These are phyloP conservation scores for Psittacus erithacus DNA, from an alignment of 2,113 vertebrate genomes.

Conservation along the genomic window DNA sequence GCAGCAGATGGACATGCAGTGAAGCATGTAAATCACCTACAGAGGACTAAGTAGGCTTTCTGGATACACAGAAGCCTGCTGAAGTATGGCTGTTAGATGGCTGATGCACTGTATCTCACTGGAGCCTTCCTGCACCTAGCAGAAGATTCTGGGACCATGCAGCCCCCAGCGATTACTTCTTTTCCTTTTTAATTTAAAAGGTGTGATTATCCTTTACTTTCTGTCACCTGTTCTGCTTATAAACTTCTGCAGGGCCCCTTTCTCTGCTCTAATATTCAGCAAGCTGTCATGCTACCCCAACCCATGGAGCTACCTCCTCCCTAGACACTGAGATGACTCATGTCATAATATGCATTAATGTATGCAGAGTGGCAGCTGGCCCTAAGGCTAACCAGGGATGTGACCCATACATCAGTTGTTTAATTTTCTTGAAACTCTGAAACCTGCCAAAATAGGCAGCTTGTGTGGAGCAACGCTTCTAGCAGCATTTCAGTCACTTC, in stretches of 20 bases:
- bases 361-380: conserved; percentile 32
- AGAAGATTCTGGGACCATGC: not conserved
- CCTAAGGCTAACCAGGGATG: not conserved
- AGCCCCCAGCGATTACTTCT: not conserved
- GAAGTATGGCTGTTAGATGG: not conserved
- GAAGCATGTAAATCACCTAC: not conserved
- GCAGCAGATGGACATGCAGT: conserved; percentile 1
- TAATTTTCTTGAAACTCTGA: conserved; percentile 4
- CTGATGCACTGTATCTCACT: not conserved
- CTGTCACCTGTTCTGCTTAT: conserved; percentile 24
- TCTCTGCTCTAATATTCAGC: not conserved
- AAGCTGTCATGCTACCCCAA: conserved; percentile 32
- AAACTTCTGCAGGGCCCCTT: not conserved
- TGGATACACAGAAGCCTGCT: not conserved
- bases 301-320: not conserved
- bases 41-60: not conserved
- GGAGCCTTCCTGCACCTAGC: not conserved
- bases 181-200: conserved; percentile 22
- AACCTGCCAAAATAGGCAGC: not conserved
- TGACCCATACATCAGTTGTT: not conserved
- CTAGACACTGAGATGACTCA: not conserved
- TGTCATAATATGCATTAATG: not conserved
- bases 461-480: not conserved
- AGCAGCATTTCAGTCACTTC: not conserved
- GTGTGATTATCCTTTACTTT: conserved; percentile 21